Evolutionary conservation across 2,797 vertebrate genomes (phyloP).

Genomic region (Trachops cirrhosus): DNA sequence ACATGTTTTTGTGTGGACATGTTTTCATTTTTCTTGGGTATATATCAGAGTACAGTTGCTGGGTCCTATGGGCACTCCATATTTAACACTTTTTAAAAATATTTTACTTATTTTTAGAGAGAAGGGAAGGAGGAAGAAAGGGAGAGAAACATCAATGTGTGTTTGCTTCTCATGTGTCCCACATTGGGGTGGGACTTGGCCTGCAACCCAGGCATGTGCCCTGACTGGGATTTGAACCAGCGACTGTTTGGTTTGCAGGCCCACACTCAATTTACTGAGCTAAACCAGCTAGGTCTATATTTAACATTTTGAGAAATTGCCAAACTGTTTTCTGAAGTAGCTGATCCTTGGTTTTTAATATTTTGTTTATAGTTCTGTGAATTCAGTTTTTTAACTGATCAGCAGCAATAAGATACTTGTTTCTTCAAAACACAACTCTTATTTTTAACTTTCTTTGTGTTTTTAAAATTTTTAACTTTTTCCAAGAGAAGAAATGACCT

Average conservation of each 20-base stretch:
- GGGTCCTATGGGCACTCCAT: background rate
- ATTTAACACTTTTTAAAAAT: background rate
- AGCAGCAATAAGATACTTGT: background rate
- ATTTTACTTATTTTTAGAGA: too few species aligned
- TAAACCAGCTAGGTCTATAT: too few species aligned
- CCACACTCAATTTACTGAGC: too few species aligned
- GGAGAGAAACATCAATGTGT: too few species aligned
- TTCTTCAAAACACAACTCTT: conserved; percentile 2
- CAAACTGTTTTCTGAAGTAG: background rate
- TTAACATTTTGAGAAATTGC: background rate
- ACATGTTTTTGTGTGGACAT: background rate
- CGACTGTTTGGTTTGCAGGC: too few species aligned
- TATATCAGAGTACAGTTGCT: background rate
- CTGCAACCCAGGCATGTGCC: too few species aligned
- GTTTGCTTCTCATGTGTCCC: too few species aligned
- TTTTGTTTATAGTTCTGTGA: background rate
- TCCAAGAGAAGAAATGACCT: background rate
- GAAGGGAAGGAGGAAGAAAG: too few species aligned
- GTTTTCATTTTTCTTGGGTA: background rate
- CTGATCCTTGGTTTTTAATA: background rate
- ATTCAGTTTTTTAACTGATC: background rate
- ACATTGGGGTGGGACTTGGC: too few species aligned
- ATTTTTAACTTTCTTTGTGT: background rate
- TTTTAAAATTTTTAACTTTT: background rate
- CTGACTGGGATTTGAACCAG: too few species aligned